Evolutionary conservation across 2,797 vertebrate genomes (phyloP).

Genomic region (Lophius americanus): DNA sequence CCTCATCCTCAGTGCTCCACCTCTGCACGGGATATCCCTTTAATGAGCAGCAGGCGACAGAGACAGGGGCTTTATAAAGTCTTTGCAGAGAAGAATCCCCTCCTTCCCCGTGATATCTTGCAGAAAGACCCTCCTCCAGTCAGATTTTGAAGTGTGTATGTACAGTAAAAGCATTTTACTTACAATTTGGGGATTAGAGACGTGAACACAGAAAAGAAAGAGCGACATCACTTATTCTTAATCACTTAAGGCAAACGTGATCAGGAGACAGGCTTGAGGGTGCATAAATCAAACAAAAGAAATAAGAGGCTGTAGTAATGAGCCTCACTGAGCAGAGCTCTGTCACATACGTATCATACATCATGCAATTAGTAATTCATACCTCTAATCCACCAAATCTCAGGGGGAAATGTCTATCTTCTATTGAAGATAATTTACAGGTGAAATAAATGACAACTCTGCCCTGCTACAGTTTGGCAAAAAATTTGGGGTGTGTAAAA

Average conservation of each 20-base stretch:
- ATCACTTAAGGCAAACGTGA: slow-evolving; percentile 24
- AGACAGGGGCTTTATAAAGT: slow-evolving; percentile 62
- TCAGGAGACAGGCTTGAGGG: slow-evolving; percentile 24
- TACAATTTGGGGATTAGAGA: slow-evolving; percentile 34
- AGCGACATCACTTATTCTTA: no score
- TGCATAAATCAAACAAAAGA: not conserved
- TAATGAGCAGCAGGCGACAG: slow-evolving; percentile 35
- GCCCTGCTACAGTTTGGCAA: no score
- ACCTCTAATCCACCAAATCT: no score
- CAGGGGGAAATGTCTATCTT: no score
- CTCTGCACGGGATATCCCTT: slow-evolving; percentile 54
- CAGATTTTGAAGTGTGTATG: slow-evolving; percentile 28
- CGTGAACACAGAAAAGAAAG: slow-evolving; percentile 20
- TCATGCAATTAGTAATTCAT: no score
- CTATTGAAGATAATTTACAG: no score
- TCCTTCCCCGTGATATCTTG: slow-evolving; percentile 10
- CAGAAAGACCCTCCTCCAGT: slow-evolving; percentile 6
- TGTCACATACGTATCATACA: no score
- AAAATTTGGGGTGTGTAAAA: no score
- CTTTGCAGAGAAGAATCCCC: slow-evolving; percentile 32
- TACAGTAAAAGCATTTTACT: slow-evolving; percentile 42
- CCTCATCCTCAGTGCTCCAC: slow-evolving; percentile 60
- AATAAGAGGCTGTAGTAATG: no score
- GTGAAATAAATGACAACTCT: no score
- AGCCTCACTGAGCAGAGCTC: no score